phyloP scores from a whole-genome alignment of 2,888 invertebrate species.

The Trachelus iudaicus region DNA sequence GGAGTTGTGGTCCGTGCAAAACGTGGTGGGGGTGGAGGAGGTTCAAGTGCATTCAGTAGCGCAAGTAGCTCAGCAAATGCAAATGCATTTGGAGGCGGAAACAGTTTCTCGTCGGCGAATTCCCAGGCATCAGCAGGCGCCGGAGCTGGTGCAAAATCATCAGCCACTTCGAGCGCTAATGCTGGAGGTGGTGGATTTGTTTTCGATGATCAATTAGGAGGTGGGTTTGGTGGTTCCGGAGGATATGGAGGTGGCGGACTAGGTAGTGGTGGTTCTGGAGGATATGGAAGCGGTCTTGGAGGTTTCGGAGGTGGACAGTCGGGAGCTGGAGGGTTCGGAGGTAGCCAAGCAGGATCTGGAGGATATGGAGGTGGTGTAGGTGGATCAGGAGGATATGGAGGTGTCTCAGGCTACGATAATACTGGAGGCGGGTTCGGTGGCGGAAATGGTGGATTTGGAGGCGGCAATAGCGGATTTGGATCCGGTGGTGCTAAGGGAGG shows the following conservation, averaged over 20 bases:
- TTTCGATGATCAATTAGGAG: slow-evolving; percentile 17
- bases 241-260: slow-evolving; percentile 3
- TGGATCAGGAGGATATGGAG: slow-evolving; percentile 5
- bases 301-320: slow-evolving; percentile 10
- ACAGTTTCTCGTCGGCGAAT: slow-evolving; percentile 55
- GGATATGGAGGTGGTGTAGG: slow-evolving; percentile 13
- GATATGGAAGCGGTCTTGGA: slow-evolving; percentile 2
- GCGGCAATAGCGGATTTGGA: slow-evolving; percentile 8
- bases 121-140: slow-evolving; percentile 49
- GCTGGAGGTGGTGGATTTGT: slow-evolving; percentile 19
- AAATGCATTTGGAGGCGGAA: slow-evolving; percentile 30
- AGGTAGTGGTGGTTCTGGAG: slow-evolving; percentile 34
- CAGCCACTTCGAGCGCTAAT: slow-evolving; percentile 13
- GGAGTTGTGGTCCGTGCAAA: slow-evolving; percentile 1
- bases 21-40: slow-evolving; percentile 13
- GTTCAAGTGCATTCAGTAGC: slow-evolving; percentile 23
- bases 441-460: slow-evolving; percentile 7
- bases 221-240: not conserved
- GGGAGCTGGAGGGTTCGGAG: slow-evolving; percentile 8
- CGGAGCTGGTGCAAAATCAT: slow-evolving; percentile 32
- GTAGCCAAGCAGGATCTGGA: not conserved
- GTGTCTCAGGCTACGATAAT: not conserved
- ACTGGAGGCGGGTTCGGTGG: slow-evolving; percentile 3
- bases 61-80: slow-evolving; percentile 34
- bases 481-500: slow-evolving; percentile 9